Base-by-base conservation (phyloP, 2,113 vertebrate species). In the Pelusios castaneus region DNA sequence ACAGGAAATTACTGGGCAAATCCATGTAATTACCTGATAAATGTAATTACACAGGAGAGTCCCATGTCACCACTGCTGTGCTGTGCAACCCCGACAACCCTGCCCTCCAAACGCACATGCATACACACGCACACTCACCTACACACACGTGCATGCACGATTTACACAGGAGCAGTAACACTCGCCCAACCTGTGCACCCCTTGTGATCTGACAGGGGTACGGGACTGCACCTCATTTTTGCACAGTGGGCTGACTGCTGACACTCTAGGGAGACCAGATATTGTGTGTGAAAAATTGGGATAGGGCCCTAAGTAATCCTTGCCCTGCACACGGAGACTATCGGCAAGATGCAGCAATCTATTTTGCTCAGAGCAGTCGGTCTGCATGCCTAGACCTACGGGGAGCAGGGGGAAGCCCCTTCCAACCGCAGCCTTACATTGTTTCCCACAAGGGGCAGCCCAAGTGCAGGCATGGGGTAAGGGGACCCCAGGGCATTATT, bases 341-440 rank as follows among this genome's bases (percentile, higher is more conserved):
- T 6, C 34, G 16, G 31, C 17, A 13, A 31, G 31, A 63, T 34
- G 14, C 60, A 34, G 14, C 1, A 5, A 31, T 34, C 31, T 31
- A 63, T 34, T 13, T 63, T 17, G 51, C 51, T 29, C 31, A 31
- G 14, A 34, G 60, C 31, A 63, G 60, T 31, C 60, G 14, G 29
- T 29, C 58, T 60, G 58, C 3, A n/a, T 22, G 17, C 67, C n/a
- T 38, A 70, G 8, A 70, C 19, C 67, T 70, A 21, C 19, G 0
- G 2, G 25, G 27, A 70, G 45, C 43, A 2, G 43, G 45, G 78
- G 41, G 12, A 76, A 78, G 45, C 31, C 34, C 31, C 22, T 11
- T 13, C 8, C 4, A 51, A 70, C 13, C 34, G 38, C 60, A n/a
- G 10, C 1, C 5, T 2, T 2, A 38, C n/a, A 14, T 0, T 0